Evolutionary conservation across 2,797 vertebrate species (phyloP).

Genomic region (Thripadectes ignobilis): DNA sequence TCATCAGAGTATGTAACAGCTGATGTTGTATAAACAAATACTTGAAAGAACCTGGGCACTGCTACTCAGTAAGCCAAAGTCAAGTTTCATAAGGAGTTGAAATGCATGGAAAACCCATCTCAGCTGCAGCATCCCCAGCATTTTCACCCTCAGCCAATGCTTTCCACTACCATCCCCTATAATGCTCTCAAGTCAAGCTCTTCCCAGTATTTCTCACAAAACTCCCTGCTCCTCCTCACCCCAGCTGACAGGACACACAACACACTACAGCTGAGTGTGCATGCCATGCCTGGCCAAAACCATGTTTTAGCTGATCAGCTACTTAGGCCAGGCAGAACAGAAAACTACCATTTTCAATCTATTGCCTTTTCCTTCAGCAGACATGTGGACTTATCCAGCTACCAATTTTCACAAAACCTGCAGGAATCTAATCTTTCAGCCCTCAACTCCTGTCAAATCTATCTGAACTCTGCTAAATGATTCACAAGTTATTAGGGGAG

Average conservation of each 20-base stretch:
- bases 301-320: background rate
- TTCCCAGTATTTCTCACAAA: background rate
- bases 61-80: background rate
- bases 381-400: background rate
- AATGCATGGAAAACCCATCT: background rate
- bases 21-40: background rate
- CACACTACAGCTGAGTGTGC: background rate
- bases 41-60: background rate
- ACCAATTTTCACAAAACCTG: conserved; percentile 12
- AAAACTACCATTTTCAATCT: background rate
- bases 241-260: background rate
- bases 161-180: background rate
- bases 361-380: background rate
- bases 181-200: background rate
- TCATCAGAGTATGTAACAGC: background rate
- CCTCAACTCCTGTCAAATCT: background rate
- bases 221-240: background rate
- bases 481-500: background rate
- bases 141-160: background rate
- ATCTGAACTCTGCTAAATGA: background rate
- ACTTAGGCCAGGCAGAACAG: background rate
- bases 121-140: background rate
- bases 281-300: background rate
- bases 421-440: conserved; percentile 12
- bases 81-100: background rate